Conservation (phyloP, 2,797 vertebrate species). For the Fringilla coelebs region DNA sequence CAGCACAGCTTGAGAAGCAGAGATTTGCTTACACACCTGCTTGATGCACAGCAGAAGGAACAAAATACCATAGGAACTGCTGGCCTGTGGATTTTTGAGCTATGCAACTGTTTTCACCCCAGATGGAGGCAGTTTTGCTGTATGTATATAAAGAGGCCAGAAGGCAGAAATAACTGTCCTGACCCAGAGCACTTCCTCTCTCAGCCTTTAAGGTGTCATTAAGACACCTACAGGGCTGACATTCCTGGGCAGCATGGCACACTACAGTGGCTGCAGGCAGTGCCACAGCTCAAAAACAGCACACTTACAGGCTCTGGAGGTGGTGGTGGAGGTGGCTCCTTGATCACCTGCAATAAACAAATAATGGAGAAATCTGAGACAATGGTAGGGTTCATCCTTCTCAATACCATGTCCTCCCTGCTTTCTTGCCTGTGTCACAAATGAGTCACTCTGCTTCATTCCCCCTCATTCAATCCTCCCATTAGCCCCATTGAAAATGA, state of each 20-base stretch:
- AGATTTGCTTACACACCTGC: neutral
- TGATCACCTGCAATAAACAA: slow-evolving; percentile 81
- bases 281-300: neutral
- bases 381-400: neutral
- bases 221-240: neutral
- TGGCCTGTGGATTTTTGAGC: neutral
- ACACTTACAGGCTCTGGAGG: slow-evolving; percentile 85
- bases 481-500: neutral
- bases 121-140: neutral
- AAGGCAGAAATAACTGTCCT: slow-evolving; percentile 11
- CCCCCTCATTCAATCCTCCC: neutral
- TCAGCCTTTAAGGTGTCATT: neutral
- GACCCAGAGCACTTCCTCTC: neutral
- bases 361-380: neutral
- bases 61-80: neutral
- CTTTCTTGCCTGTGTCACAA: neutral
- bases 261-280: neutral
- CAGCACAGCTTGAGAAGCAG: neutral
- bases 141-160: neutral
- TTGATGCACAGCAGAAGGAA: neutral
- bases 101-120: neutral
- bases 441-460: neutral
- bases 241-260: neutral
- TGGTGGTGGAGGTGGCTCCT: slow-evolving; percentile 85
- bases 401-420: neutral